Evolutionary conservation across 2,888 invertebrate genomes (phyloP), one percentile per base, ranked within the genome.

Genomic region (Gerris lacustris): DNA sequence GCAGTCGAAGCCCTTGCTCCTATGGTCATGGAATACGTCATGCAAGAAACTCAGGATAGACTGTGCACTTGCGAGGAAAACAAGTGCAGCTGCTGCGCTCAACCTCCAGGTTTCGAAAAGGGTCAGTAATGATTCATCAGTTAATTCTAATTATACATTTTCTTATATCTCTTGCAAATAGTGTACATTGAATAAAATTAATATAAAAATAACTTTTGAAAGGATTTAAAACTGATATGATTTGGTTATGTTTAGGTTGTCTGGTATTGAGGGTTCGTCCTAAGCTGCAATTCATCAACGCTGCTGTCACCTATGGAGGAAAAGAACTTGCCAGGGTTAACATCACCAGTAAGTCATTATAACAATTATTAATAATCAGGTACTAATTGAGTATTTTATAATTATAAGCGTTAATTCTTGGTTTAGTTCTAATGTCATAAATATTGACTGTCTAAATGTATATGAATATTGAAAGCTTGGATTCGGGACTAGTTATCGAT

Each of bases 231-330:
- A 31, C 31, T 31, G 31, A 31, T 31, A 31, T 2, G 31, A 31
- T 31, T 31, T 31, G 31, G 31, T 31, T 31, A 31, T 31, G 31
- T 64, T 5, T 18, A 64, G 64, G 64, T n/a, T 64, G 64, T 64
- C 64, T 64, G 17, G 64, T 64, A 18, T n/a, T 64, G 18, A 64
- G 31, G 5, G 64, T 31, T 31, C 17, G 64, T 18, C 64, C 64
- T 9, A 64, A 31, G 18, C 17, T 18, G 11, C 11, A 64, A 64
- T 18, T 64, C 18, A 7, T 64, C 31, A 31, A n/a, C 64, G 31
- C 64, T 64, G 64, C 64, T 31, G 18, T 64, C 17, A 64, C 64
- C 2, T 64, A 64, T 18, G 64, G n/a, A n/a, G 64, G 64, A 64
- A 64, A n/a, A n/a, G 64, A 64, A 64, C 17, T 64, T 18, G 64